phyloP scores from a whole-genome alignment of 2,113 vertebrate species.

The Stictonetta naevosa region DNA sequence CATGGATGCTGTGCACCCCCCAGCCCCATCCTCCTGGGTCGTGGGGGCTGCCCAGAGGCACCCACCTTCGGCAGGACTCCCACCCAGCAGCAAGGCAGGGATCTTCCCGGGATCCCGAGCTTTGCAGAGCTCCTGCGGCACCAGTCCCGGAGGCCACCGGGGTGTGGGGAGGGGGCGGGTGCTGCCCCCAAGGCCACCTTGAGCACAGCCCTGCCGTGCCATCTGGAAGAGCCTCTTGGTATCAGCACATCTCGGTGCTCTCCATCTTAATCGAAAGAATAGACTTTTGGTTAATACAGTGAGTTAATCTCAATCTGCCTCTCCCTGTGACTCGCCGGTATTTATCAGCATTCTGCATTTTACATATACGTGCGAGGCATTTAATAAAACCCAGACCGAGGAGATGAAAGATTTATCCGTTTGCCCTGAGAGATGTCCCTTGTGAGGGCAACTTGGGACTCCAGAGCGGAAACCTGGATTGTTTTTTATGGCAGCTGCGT shows the following conservation, averaged over 20 bases:
- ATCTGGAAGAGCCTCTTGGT: not conserved
- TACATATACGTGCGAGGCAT: conserved; percentile 50
- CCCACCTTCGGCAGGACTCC: not conserved
- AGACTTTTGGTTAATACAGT: not conserved
- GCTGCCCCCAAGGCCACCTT: not conserved
- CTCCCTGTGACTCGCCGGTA: not conserved
- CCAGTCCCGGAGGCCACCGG: accelerated
- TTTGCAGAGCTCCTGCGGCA: not conserved
- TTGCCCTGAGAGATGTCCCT: conserved; percentile 67
- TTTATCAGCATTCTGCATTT: conserved; percentile 36
- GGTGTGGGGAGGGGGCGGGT: not conserved
- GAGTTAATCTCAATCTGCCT: not conserved
- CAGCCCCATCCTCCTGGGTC: accelerated
- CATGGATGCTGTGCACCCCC: accelerated
- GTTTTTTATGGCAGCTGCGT: conserved; percentile 61
- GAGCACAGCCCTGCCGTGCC: not conserved
- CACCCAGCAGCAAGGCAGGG: not conserved
- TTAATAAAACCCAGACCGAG: conserved; percentile 63
- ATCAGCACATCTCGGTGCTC: not conserved
- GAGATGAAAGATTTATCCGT: conserved; percentile 72
- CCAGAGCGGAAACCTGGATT: conserved; percentile 64
- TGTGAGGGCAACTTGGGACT: conserved; percentile 55
- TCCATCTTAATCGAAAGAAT: not conserved
- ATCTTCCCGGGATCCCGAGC: not conserved
- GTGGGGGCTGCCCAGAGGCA: not conserved